phyloP scores from a whole-genome alignment of 2,888 invertebrate species.

The Cylloceria caligata region DNA sequence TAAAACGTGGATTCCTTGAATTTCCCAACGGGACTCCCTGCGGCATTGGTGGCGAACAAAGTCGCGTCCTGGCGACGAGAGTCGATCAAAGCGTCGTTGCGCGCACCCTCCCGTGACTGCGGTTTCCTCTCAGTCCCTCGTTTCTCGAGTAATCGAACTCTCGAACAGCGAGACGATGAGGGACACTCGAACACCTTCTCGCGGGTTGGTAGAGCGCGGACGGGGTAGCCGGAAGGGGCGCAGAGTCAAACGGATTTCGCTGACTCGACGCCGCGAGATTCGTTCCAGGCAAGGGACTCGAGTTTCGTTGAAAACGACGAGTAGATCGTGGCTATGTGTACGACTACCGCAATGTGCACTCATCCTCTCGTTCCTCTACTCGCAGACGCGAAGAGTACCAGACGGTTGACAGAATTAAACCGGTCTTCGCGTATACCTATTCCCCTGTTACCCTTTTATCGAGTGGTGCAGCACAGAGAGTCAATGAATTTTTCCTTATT shows the following conservation, averaged over 20 bases:
- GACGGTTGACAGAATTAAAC: constrained; percentile 44
- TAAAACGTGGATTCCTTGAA: constrained; percentile 64
- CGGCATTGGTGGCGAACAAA: constrained; percentile 56
- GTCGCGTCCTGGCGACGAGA: constrained; percentile 59
- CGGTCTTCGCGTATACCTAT: neutral
- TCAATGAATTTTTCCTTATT: constrained; percentile 17
- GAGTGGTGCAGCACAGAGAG: neutral
- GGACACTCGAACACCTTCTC: constrained; percentile 61
- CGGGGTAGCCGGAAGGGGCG: constrained; percentile 31
- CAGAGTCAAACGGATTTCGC: constrained; percentile 56
- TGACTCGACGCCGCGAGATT: constrained; percentile 51
- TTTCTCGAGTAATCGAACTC: constrained; percentile 66
- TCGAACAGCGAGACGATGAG: constrained; percentile 58
- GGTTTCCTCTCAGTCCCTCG: constrained; percentile 58
- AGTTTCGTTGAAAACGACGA: constrained; percentile 22
- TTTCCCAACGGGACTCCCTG: constrained; percentile 68
- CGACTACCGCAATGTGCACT: constrained; percentile 1
- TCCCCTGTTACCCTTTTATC: neutral
- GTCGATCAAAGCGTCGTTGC: constrained; percentile 74
- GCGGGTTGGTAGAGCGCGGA: constrained; percentile 38
- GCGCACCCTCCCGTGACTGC: constrained; percentile 46
- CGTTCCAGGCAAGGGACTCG: constrained; percentile 25
- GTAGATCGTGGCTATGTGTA: constrained; percentile 32
- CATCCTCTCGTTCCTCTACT: neutral
- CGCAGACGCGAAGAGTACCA: constrained; percentile 9